These are phyloP conservation scores for Uloborus plumipes DNA, from an alignment of 2,888 invertebrate genomes.

Conservation along the genomic window DNA sequence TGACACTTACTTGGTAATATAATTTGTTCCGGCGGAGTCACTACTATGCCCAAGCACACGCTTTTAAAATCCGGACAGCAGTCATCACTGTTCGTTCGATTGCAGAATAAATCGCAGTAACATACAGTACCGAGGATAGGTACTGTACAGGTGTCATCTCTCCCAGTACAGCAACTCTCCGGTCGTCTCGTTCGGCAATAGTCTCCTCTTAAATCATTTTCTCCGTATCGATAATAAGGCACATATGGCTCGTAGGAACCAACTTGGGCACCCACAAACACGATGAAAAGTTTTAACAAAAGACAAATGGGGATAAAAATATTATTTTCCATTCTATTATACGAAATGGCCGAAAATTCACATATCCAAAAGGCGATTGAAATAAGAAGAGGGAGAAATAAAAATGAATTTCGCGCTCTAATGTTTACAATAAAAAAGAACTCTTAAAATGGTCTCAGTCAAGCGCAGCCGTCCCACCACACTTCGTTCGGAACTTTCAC, in stretches of 20 bases:
- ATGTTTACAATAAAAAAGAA: too few relatives aligned
- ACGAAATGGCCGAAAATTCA: too few relatives aligned
- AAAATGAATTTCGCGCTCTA: too few relatives aligned
- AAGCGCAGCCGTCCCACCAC: too few relatives aligned
- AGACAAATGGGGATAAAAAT: too few relatives aligned
- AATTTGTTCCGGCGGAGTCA: conserved; percentile 29
- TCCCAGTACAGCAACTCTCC: conserved; percentile 79
- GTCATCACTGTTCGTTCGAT: conserved; percentile 80
- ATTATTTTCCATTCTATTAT: too few relatives aligned
- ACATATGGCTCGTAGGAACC: conserved; percentile 16
- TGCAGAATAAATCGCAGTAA: conserved; percentile 95
- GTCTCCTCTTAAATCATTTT: conserved; percentile 67
- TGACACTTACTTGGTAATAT: conserved; percentile 42
- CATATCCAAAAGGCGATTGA: too few relatives aligned
- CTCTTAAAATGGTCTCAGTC: too few relatives aligned
- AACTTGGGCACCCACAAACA: too few relatives aligned
- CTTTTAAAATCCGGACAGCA: conserved; percentile 93
- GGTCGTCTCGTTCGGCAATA: conserved; percentile 68
- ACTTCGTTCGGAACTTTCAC: too few relatives aligned
- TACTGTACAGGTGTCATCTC: conserved; percentile 85
- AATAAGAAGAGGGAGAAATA: too few relatives aligned
- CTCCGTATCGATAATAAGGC: background rate
- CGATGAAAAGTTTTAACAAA: too few relatives aligned
- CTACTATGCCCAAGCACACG: conserved; percentile 77
- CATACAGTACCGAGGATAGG: conserved; percentile 87